Base-by-base conservation (phyloP, 2,888 invertebrate genomes). In the Lamellibrachia satsuma region DNA sequence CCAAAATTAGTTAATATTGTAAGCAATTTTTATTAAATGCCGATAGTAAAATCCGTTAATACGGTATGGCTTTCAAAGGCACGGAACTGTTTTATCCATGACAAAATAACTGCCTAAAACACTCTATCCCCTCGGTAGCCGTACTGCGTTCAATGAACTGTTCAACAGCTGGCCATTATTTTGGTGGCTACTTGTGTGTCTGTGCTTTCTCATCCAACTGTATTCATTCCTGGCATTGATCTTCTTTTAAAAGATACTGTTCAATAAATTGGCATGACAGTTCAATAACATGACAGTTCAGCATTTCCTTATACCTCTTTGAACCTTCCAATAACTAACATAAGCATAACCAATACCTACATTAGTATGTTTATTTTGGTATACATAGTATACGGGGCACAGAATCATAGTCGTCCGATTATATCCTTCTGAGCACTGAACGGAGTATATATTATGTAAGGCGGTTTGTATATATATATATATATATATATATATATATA, bases 361-460 rank as follows among this genome's bases (percentile, higher is more conserved):
- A 75, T 22, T 75, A 75, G 22, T 75, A 75, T 15, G 39, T 75
- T 75, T 75, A 75, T 75, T 75, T 75, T 22, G 6, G 75, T 75
- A 75, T 22, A 75, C 75, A 22, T 22, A 75, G 75, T 75, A 75
- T 7, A 57, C 75, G n/a, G 22, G 75, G 22, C 75, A 22, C 75
- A 22, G 75, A 22, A 75, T 75, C 3, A 75, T 22, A 22, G 22
- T n/a, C n/a, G 22, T 22, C 75, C 75, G 75, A 75, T 15, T 15
- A 22, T 4, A 22, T 75, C 1, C 75, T 75, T 22, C 39, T 39
- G 39, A 39, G 39, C 39, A 39, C 39, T 4, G 91, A 39, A 39
- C 39, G 39, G 39, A 39, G 39, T 39, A 39, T 39, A 39, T 39
- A 0, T 39, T 93, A 52, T 94, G 93, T 92, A 94, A 94, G 92